Base-by-base conservation (phyloP, 2,888 invertebrate species). In the Lasioglossum calceatum region DNA sequence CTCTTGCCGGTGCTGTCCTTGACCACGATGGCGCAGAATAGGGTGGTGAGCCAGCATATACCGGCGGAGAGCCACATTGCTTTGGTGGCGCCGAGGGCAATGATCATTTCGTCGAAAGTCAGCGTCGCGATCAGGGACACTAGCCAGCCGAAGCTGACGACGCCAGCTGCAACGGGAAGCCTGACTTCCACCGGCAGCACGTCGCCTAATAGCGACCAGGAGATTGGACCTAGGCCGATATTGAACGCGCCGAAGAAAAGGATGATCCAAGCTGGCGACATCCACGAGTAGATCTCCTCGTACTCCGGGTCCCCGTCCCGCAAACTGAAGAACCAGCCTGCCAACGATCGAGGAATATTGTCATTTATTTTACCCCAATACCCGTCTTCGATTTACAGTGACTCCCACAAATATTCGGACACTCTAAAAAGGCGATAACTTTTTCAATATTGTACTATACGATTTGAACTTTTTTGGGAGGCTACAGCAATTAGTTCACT, bases 161-260 rank as follows among this genome's bases (percentile, higher is more conserved):
- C 88, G 39, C 79, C 71, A 5, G 92, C 89, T 2, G 92, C 92
- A 4, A 91, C 92, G 2, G 79, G 44, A 1, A 90, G 74, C 80
- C 91, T 92, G 58, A 94, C 81, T 82, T 94, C 91, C 79, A 90
- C 77, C 1, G 95, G 95, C 71, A 94, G 92, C 19, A 88, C 88
- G 84, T 95, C 95, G 32, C 93, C 93, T 23, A 94, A 50, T n/a
- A 94, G 76, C 14, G 94, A 91, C 94, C 93, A 94, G 32, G 93
- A 92, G 70, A 94, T 91, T 12, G 94, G 94, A 10, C 94, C 95
- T 3, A 94, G 50, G 32, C 95, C 95, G 8, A 93, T 32, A 79
- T 93, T 94, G 86, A 92, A 94, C 1, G 93, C 80, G 0, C 82
- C 89, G 82, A 94, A 94, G 70, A 93, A 91, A 1, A 94, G 85